These are phyloP conservation scores for Felis catus DNA, from an alignment of 2,113 vertebrate genomes.

Conservation along the genomic window DNA sequence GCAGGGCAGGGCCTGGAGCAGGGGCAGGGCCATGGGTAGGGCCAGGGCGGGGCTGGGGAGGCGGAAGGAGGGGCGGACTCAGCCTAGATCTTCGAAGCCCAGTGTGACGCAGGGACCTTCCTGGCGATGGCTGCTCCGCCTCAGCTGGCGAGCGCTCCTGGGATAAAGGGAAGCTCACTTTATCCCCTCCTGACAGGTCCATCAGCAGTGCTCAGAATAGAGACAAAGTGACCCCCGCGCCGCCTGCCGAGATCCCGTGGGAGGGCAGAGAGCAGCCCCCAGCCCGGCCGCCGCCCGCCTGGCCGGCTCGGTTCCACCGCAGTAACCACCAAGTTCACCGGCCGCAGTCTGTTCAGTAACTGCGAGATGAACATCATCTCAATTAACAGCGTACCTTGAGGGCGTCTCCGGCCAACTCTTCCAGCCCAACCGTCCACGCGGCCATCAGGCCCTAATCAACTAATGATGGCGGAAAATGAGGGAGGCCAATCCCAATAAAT, in stretches of 20 bases:
- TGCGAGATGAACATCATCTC: conserved; percentile 85
- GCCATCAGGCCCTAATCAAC: conserved; percentile 91
- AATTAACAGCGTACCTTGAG: conserved; percentile 87
- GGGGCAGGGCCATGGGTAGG: background rate
- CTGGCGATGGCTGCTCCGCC: rapidly evolving
- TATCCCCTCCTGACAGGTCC: background rate
- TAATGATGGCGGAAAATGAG: conserved; percentile 92
- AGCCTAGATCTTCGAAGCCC: background rate
- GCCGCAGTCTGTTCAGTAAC: conserved; percentile 82
- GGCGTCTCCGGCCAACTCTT: conserved; percentile 83
- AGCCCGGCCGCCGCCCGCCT: conserved; percentile 12
- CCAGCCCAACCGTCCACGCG: conserved; percentile 84
- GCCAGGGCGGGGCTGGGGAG: too few relatives aligned
- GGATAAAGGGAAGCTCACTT: background rate
- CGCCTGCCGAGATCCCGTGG: rapidly evolving
- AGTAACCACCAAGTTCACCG: conserved; percentile 76
- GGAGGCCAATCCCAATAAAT: conserved; percentile 91
- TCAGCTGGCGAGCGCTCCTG: background rate
- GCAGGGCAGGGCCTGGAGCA: too few relatives aligned
- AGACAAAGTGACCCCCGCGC: background rate
- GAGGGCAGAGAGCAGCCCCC: background rate
- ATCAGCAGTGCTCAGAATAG: background rate
- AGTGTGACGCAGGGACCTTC: rapidly evolving
- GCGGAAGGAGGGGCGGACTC: background rate
- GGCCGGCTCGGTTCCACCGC: conserved; percentile 73